Conservation (phyloP, 2,888 invertebrate genomes). For the Aphelenchoides bicaudatus region DNA sequence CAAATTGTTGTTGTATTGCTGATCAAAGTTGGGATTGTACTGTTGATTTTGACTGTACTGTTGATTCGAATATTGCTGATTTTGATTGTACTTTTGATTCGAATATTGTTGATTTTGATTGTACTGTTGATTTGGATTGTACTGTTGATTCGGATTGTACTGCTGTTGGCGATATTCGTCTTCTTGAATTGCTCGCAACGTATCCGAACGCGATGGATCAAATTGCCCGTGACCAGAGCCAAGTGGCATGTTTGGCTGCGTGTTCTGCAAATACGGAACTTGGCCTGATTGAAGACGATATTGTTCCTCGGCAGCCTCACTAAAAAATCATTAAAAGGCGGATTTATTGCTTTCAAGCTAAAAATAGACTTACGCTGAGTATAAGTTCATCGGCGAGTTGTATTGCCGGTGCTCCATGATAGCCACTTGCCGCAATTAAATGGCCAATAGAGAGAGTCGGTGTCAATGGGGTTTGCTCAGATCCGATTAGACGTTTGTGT, state of each 20-base stretch:
- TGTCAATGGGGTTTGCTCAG: too few species aligned
- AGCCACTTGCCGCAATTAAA: not conserved
- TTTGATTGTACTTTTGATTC: conserved; percentile 4
- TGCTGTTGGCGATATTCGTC: too few species aligned
- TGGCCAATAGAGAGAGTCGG: too few species aligned
- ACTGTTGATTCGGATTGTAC: conserved; percentile 1
- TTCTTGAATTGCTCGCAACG: conserved; percentile 29
- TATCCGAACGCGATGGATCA: conserved; percentile 31
- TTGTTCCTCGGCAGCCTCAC: conserved; percentile 33
- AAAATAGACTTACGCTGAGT: conserved; percentile 34
- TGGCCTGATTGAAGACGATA: conserved; percentile 30
- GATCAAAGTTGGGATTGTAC: not conserved
- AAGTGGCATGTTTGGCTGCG: conserved; percentile 13
- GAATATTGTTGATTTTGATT: conserved; percentile 1
- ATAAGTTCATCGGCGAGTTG: conserved; percentile 55
- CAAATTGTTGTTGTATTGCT: not conserved
- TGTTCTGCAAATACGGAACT: not conserved
- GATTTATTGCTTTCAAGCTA: not conserved
- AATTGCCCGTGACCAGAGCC: conserved; percentile 28
- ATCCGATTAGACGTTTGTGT: too few species aligned
- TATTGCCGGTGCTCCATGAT: conserved; percentile 48
- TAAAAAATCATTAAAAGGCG: conserved; percentile 16
- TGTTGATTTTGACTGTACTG: conserved; percentile 7
- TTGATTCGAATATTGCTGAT: not conserved
- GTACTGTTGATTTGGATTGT: conserved; percentile 3